Percentiles rank a stretch among this genome's conserved stretches.
Evolutionary conservation across 2,113 vertebrate genomes (phyloP).

Genomic region (Laticauda colubrina): DNA sequence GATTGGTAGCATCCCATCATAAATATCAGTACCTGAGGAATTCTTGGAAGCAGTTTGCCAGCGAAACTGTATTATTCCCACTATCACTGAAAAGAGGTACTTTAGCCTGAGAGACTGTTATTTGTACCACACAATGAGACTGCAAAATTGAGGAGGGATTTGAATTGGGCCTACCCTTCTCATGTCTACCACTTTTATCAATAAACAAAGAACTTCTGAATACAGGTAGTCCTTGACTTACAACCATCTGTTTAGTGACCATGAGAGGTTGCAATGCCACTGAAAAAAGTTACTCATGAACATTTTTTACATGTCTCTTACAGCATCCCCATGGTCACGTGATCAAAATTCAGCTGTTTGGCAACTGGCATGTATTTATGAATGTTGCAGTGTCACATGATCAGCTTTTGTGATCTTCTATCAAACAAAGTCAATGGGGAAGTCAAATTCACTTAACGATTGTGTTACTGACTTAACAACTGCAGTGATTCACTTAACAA

Average conservation of each 20-base stretch:
- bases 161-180: not conserved
- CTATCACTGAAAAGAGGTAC: not conserved
- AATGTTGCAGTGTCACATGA: not conserved
- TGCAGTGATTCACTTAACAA: not conserved
- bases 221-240: not conserved
- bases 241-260: not conserved
- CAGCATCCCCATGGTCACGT: not conserved
- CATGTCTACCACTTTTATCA: not conserved
- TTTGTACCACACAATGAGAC: not conserved
- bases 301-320: not conserved
- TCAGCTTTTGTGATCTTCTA: not conserved
- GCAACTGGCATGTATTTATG: no score
- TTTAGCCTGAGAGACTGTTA: not conserved
- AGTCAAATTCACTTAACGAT: not conserved
- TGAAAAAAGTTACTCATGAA: not conserved
- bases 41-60: not conserved
- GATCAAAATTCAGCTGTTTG: not conserved
- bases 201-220: not conserved
- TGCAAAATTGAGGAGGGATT: not conserved
- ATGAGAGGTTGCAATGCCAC: not conserved
- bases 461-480: not conserved
- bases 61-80: not conserved
- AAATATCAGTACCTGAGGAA: not conserved
- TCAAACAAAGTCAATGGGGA: not conserved
- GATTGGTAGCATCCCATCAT: not conserved